Base-by-base conservation (phyloP, 2,888 invertebrate genomes). In the Apamea anceps region DNA sequence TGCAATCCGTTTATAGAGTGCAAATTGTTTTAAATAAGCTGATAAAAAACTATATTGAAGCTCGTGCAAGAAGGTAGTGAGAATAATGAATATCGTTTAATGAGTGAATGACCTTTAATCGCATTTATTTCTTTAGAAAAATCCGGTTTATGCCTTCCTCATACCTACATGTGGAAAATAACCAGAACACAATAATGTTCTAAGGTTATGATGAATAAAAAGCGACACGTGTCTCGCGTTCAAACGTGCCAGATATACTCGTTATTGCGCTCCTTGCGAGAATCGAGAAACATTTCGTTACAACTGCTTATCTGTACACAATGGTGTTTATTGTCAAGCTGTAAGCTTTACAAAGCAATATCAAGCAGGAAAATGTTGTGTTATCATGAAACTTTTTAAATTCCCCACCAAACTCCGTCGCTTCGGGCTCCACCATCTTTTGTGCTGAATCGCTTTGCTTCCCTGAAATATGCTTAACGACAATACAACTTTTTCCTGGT, bases 281-380 rank as follows among this genome's bases (percentile, higher is more conserved):
- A 87, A 89, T 88, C 81, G 88, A 88, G 87, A 84, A 87, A 88
- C 88, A 88, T 81, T 88, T 85, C 87, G 86, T 86, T 85, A 88
- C 85, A 86, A 85, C 82, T 88, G 88, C 88, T 90, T 89, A 89
- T 88, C 90, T 87, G 83, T 81, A 72, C 84, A 89, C 89, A 88
- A 90, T 90, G 84, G 88, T 91, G 88, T 91, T 91, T 91, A 91
- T 90, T 90, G 89, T 91, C 84, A 87, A 87, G 80, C 82, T 81
- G 87, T 87, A 82, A 77, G 86, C 87, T 88, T 82, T 79, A 80
- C 88, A 84, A 86, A 84, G 85, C 84, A 87, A 88, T 91, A 90
- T 91, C 84, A 89, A 85, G 85, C 85, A 83, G 82, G 87, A 88
- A 89, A 88, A 89, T 85, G 88, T 89, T 88, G 85, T 88, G 82